Conservation (phyloP, 37 sponge, comb jelly and placozoan species). For the Spongilla lacustris region DNA sequence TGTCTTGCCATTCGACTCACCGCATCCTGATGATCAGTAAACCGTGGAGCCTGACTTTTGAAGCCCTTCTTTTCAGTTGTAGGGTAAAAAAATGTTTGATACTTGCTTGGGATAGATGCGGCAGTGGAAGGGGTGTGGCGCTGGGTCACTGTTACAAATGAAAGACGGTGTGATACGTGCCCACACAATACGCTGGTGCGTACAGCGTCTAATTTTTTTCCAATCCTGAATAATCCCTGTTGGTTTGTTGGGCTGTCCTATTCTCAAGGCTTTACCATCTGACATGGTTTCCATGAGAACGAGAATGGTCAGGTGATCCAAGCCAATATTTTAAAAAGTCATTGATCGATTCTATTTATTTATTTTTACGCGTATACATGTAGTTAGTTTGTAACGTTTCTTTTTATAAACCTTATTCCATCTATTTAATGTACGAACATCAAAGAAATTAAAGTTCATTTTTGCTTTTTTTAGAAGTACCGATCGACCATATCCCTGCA, state of each 20-base stretch:
- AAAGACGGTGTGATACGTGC: background rate
- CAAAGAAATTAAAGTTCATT: too few species aligned
- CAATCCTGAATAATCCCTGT: background rate
- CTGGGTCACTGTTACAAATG: background rate
- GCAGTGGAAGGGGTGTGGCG: slow-evolving; percentile 55
- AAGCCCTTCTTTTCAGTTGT: slow-evolving; percentile 84
- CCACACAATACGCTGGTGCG: background rate
- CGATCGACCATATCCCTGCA: too few species aligned
- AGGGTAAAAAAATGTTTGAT: slow-evolving; percentile 75
- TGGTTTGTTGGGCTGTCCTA: background rate
- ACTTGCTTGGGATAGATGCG: slow-evolving; percentile 89
- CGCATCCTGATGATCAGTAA: slow-evolving; percentile 35
- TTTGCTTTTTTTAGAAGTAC: too few species aligned
- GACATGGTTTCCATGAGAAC: slow-evolving; percentile 1
- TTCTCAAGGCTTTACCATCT: background rate
- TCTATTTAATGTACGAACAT: too few species aligned
- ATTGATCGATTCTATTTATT: too few species aligned
- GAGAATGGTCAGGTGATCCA: background rate
- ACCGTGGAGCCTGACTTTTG: slow-evolving; percentile 72
- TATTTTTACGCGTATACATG: too few species aligned
- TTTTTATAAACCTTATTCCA: too few species aligned
- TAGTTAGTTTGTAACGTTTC: too few species aligned
- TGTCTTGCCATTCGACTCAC: slow-evolving; percentile 18
- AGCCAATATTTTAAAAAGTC: background rate
- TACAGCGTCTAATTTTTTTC: background rate